Evolutionary conservation across 2,113 vertebrate genomes (phyloP).

Genomic region (Ceratotherium simum): DNA sequence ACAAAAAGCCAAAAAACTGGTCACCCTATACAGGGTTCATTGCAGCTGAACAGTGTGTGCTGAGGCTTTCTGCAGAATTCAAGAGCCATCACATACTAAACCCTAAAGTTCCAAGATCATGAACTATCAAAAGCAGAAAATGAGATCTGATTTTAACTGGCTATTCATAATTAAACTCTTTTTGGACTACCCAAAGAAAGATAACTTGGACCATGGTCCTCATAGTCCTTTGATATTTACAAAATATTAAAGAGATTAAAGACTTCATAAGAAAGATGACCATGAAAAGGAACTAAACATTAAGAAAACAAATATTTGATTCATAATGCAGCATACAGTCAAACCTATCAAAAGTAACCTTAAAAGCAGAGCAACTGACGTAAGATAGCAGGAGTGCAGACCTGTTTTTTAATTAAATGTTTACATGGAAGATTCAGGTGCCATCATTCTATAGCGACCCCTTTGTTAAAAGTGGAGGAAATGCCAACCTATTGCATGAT

Average conservation of each 20-base stretch:
- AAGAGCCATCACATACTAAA: not conserved
- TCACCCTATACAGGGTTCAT: not conserved
- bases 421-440: not conserved
- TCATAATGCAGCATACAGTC: not conserved
- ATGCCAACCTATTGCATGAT: not conserved
- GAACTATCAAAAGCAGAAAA: not conserved
- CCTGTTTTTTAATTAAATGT: not conserved
- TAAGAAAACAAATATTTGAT: not conserved
- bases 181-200: not conserved
- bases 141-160: not conserved
- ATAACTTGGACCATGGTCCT: not conserved
- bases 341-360: not conserved
- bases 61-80: not conserved
- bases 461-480: not conserved
- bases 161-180: not conserved
- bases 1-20: too few species aligned
- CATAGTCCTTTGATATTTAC: too few species aligned
- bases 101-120: not conserved
- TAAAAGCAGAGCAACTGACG: not conserved
- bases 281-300: not conserved
- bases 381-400: not conserved
- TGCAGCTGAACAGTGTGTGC: not conserved
- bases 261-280: not conserved
- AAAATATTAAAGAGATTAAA: slow-evolving; percentile 15
- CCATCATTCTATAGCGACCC: not conserved